Evolutionary conservation across 2,113 vertebrate genomes (phyloP), one percentile per base, ranked within the genome.

Genomic region (Thalassarche chlororhynchos): DNA sequence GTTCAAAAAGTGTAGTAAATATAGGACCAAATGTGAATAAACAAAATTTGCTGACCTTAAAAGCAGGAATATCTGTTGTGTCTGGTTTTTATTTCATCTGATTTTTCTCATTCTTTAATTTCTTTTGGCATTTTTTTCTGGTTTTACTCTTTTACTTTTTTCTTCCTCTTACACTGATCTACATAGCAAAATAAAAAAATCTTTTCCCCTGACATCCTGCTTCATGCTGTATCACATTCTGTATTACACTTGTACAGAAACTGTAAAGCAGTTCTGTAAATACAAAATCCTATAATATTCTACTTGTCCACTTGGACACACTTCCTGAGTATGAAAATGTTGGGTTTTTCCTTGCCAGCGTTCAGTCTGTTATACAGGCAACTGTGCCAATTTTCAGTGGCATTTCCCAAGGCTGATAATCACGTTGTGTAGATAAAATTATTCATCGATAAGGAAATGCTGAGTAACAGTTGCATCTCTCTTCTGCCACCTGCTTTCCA

Each of bases 361-460:
- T 44, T 84, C 34, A 25, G n/a, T 40, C 40, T 47, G 26, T 52
- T 60, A 40, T 2, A 21, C 8, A 25, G 52, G 34, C 32, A 79
- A 3, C 0, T 1, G 32, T 71, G 16, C 58, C 0, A 1, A 6
- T 79, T 91, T 72, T 77, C 55, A 26, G 38, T 34, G 9, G 25
- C 17, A 5, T 77, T 93, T 92, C 61, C n/a, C n/a, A 40, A 55
- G 49, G 51, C 42, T 83, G 28, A 16, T 85, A 38, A 38, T 38
- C 38, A 7, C 0, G 0, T 52, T 85, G 29, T 36, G 5, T 76
- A 40, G 62, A 42, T 88, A 54, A 87, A 87, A 61, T 75, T 79
- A 64, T 25, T 87, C 18, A n/a, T 40, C 11, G 11, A 4, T 64
- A 49, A 87, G 52, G 75, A 79, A 93, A 64, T 44, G 62, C 46